Evolutionary conservation across 2,797 vertebrate genomes (phyloP).

Genomic region (Alosa sapidissima): DNA sequence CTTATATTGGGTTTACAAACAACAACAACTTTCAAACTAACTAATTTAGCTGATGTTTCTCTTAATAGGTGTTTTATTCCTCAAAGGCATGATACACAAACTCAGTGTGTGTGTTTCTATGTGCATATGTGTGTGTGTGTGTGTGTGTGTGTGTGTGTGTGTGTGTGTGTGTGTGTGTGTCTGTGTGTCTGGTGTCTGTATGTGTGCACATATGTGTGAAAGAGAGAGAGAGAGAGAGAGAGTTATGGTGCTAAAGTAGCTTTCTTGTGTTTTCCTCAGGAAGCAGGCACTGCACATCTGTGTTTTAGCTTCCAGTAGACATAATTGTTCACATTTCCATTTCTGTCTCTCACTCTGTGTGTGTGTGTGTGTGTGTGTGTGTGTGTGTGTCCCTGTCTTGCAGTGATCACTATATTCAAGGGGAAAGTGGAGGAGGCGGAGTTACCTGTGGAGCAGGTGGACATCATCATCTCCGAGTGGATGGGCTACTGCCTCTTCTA

Average conservation of each 20-base stretch:
- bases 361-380: background rate
- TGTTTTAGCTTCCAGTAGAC: background rate
- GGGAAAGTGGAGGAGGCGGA: slow-evolving; percentile 98
- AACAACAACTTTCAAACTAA: background rate
- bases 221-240: background rate
- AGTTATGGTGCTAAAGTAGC: background rate
- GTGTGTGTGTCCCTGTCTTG: slow-evolving; percentile 60
- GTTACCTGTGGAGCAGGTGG: slow-evolving; percentile 91
- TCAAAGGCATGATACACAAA: background rate
- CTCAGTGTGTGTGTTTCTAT: slow-evolving; percentile 26
- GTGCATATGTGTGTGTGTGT: slow-evolving; percentile 14
- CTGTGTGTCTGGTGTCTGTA: background rate
- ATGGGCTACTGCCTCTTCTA: slow-evolving; percentile 99
- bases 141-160: background rate
- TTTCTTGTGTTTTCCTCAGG: background rate
- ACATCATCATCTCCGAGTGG: slow-evolving; percentile 98
- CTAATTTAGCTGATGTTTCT: background rate
- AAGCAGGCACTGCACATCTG: background rate
- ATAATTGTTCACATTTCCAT: background rate
- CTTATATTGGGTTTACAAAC: background rate
- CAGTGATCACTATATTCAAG: slow-evolving; percentile 97
- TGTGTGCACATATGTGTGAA: background rate
- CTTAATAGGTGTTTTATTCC: background rate
- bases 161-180: background rate
- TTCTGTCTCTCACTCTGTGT: background rate